Percentiles rank a stretch among this genome's conserved stretches.
These are phyloP conservation scores for Eristalis pertinax DNA, from an alignment of 2,888 invertebrate genomes.

Conservation along the genomic window DNA sequence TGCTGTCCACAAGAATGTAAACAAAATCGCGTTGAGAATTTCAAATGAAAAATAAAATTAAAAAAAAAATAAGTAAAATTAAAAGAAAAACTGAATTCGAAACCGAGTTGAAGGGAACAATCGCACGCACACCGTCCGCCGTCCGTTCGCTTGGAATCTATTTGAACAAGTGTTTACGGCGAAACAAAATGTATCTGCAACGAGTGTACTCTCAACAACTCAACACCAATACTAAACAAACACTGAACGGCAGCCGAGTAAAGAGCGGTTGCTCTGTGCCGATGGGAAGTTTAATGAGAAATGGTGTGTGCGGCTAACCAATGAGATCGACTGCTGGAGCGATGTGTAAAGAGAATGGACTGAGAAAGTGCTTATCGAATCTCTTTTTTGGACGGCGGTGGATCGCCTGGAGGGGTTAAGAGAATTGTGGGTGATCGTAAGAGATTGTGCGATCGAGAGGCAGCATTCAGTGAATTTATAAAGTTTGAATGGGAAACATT, in stretches of 20 bases:
- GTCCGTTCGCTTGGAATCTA: slow-evolving; percentile 63
- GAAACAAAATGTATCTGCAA: slow-evolving; percentile 53
- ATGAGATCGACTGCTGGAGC: neutral
- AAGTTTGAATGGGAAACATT: neutral
- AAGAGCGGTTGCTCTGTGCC: neutral
- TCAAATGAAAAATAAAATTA: slow-evolving; percentile 77
- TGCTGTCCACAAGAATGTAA: slow-evolving; percentile 15
- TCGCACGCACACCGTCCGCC: slow-evolving; percentile 40
- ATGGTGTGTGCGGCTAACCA: neutral
- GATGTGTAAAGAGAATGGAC: neutral
- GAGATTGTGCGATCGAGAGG: neutral
- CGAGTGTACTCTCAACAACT: slow-evolving; percentile 38
- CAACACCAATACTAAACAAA: slow-evolving; percentile 48
- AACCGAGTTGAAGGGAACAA: slow-evolving; percentile 32
- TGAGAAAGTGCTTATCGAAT: too few species aligned
- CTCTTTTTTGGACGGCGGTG: too few species aligned
- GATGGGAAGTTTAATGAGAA: neutral
- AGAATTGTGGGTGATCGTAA: neutral
- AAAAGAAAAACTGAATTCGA: slow-evolving; percentile 23
- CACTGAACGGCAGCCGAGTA: neutral
- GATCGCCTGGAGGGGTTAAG: neutral
- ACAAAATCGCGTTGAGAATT: slow-evolving; percentile 38
- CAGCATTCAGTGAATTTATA: neutral
- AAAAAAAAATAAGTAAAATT: slow-evolving; percentile 60
- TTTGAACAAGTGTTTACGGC: slow-evolving; percentile 61